Percentiles rank a stretch among this genome's conserved stretches.
phyloP scores from a whole-genome alignment of 2,113 vertebrate species.

The Philantomba maxwellii region DNA sequence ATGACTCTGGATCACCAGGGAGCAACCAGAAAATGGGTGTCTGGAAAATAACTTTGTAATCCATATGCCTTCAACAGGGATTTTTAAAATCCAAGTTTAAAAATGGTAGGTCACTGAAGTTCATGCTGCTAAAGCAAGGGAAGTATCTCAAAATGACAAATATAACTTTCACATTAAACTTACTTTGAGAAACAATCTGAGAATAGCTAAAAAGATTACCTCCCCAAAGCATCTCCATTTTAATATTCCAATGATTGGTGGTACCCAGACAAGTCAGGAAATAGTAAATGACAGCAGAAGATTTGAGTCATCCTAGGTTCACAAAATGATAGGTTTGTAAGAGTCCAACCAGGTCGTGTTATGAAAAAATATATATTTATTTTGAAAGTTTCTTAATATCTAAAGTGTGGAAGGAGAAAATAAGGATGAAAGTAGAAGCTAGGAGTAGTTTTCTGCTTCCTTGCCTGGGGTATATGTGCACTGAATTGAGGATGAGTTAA shows the following conservation, averaged over 20 bases:
- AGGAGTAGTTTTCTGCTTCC: background rate
- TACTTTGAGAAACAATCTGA: background rate
- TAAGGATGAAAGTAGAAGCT: background rate
- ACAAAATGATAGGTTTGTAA: background rate
- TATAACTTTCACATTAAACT: background rate
- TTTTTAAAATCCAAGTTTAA: background rate
- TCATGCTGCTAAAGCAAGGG: background rate
- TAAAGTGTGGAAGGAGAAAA: background rate
- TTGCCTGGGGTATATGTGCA: background rate
- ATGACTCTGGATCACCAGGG: background rate
- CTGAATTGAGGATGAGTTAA: background rate
- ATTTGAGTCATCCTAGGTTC: background rate
- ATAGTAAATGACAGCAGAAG: background rate
- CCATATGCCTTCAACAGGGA: background rate
- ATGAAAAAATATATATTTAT: background rate
- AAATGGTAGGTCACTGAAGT: background rate
- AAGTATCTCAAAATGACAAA: background rate
- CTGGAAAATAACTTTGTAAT: background rate
- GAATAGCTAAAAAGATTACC: background rate
- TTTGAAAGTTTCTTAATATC: background rate
- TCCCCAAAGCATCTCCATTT: background rate
- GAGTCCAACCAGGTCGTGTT: background rate
- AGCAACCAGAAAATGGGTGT: background rate
- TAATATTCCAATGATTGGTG: background rate
- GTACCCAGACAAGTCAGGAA: background rate